These are phyloP conservation scores for Alligator sinensis DNA, from an alignment of 2,113 vertebrate species.

Conservation along the genomic window DNA sequence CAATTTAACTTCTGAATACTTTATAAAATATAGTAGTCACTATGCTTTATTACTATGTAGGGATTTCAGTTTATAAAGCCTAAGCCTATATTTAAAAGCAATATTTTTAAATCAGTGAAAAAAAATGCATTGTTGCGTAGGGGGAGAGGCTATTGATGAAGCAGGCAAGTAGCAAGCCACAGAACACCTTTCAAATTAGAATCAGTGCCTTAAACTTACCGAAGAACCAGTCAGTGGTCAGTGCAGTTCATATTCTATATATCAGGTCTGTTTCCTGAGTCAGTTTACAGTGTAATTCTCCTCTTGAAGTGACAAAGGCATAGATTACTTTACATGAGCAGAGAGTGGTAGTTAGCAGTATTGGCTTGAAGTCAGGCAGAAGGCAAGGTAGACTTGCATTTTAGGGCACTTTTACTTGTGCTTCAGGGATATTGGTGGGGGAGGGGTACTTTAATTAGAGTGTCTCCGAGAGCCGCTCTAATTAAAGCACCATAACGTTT, in stretches of 20 bases:
- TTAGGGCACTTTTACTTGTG: too few relatives aligned
- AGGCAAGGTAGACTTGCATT: too few relatives aligned
- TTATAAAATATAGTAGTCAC: background rate
- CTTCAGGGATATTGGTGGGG: too few relatives aligned
- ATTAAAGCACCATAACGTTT: too few relatives aligned
- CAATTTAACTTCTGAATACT: background rate
- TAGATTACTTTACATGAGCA: background rate
- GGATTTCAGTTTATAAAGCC: background rate
- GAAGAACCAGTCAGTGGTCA: background rate
- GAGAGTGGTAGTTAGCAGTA: too few relatives aligned
- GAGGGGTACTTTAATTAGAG: too few relatives aligned
- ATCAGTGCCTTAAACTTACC: background rate
- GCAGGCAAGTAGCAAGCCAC: background rate
- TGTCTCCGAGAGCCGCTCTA: too few relatives aligned
- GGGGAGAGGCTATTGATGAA: background rate
- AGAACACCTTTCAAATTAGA: background rate
- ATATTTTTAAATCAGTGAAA: background rate
- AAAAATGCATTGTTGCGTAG: rapidly evolving
- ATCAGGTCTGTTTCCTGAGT: background rate
- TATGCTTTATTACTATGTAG: background rate
- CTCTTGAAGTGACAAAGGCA: background rate
- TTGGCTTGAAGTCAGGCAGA: too few relatives aligned
- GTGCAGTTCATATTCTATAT: background rate
- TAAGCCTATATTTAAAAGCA: background rate
- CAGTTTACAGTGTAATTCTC: background rate